Base-by-base conservation (phyloP, 2,888 invertebrate genomes). In the Reticulitermes lucifugus region DNA sequence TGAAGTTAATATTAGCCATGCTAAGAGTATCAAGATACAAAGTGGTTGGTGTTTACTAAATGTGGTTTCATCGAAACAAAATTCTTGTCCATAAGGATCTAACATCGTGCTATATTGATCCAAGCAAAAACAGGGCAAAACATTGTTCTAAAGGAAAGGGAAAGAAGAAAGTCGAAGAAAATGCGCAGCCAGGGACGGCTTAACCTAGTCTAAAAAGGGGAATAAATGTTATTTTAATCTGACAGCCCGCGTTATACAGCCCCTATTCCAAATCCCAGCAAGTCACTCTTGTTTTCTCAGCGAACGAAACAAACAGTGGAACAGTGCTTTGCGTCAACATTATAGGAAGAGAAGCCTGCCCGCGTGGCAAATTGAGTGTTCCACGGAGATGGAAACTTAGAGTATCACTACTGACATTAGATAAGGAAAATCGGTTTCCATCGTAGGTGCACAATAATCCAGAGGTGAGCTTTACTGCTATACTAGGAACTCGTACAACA, bases 151-250 rank as follows among this genome's bases (percentile, higher is more conserved):
- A 41, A 14, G 21, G 9, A 35, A 73, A 73, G 14, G 14, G 5
- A 18, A 21, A 18, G 14, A 73, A 18, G 9, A 29, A 73, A 73
- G 35, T 21, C 41, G 41, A 73, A 73, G 41, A 73, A 73, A 73
- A 73, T 73, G 41, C 73, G n/a, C 73, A 41, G 25, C 73, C 18
- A 73, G 41, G 21, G 73, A 73, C 65, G 65, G 73, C 73, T 73
- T 73, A 73, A 21, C 73, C 73, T 41, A 14, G 25, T 73, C 73
- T 29, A 73, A 41, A 73, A 41, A 41, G 41, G 73, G 41, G 73
- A 73, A 73, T 73, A 21, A 73, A 73, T 73, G 73, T 73, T 73
- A 41, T 73, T 73, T 73, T 73, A 73, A 73, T 73, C 73, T 41
- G 73, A 73, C 73, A 41, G 29, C 41, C 73, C 73, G 25, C 35